Percentiles rank a stretch among this genome's conserved stretches.
phyloP scores from a whole-genome alignment of 2,888 invertebrate species.

The Synanthedon andrenaeformis region DNA sequence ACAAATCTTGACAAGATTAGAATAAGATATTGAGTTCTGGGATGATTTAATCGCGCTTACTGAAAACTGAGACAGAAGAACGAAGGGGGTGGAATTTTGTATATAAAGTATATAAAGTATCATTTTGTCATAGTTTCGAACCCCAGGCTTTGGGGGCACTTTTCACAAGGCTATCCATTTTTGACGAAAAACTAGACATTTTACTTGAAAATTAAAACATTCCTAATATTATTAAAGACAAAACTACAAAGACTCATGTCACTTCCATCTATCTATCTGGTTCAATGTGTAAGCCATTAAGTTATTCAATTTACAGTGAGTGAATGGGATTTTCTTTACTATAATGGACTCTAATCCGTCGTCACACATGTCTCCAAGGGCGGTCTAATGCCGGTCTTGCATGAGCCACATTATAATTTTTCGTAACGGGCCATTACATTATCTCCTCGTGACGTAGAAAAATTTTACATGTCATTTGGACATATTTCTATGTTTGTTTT shows the following conservation, averaged over 20 bases:
- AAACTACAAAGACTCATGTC: slow-evolving; percentile 6
- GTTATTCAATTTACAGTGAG: slow-evolving; percentile 60
- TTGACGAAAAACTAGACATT: no score
- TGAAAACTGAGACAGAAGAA: no score
- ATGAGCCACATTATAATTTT: slow-evolving; percentile 59
- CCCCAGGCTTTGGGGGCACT: no score
- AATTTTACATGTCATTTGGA: slow-evolving; percentile 67
- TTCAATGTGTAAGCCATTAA: slow-evolving; percentile 46
- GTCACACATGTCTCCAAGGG: slow-evolving; percentile 51
- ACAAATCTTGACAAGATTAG: no score
- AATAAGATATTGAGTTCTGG: no score
- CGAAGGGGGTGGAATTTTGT: no score
- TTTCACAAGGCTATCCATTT: no score
- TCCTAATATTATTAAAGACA: no score
- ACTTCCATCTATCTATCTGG: slow-evolving; percentile 20
- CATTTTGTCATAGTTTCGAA: no score
- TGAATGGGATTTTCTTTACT: slow-evolving; percentile 49
- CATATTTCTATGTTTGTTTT: slow-evolving; percentile 65
- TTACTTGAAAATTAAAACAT: no score
- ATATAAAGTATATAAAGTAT: no score
- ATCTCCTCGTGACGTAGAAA: slow-evolving; percentile 68
- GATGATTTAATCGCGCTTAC: no score
- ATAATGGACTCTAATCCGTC: slow-evolving; percentile 52
- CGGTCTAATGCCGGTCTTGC: slow-evolving; percentile 54
- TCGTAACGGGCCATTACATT: slow-evolving; percentile 68